A percentile compares a stretch with the other conserved stretches of the same genome.
Conservation (phyloP, 1,140 invertebrate species). For the Monochamus saltuarius region DNA sequence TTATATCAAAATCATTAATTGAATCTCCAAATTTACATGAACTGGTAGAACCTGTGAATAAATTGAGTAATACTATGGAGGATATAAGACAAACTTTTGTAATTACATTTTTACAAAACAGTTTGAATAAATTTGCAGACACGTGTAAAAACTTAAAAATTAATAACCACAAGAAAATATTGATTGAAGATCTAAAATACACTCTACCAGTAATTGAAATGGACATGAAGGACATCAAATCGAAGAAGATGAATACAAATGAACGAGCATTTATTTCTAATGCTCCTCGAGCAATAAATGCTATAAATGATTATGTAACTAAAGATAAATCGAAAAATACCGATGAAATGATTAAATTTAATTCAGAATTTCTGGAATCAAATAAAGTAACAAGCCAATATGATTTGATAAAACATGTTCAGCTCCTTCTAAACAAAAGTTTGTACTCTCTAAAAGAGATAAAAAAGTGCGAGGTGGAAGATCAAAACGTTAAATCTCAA, state of each 20-base stretch:
- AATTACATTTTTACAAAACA: not conserved
- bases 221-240: slow-evolving; percentile 1
- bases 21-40: too few species aligned
- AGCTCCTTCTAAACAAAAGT: slow-evolving; percentile 18
- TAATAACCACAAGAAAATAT: slow-evolving; percentile 17
- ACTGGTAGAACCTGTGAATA: not conserved
- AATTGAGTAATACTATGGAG: not conserved
- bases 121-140: not conserved
- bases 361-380: slow-evolving; percentile 17
- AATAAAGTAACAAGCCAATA: not conserved
- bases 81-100: not conserved
- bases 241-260: not conserved
- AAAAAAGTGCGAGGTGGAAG: slow-evolving; percentile 23
- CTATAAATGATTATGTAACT: slow-evolving; percentile 13
- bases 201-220: slow-evolving; percentile 23
- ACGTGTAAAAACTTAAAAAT: slow-evolving; percentile 1
- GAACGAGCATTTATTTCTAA: slow-evolving; percentile 1
- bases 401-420: slow-evolving; percentile 6
- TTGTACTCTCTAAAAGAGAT: slow-evolving; percentile 29
- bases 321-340: slow-evolving; percentile 1
- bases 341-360: slow-evolving; percentile 4
- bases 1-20: too few species aligned
- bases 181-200: slow-evolving; percentile 19
- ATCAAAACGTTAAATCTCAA: slow-evolving; percentile 28
- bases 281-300: not conserved